Conservation (phyloP, 2,113 vertebrate genomes). For the Columba livia region DNA sequence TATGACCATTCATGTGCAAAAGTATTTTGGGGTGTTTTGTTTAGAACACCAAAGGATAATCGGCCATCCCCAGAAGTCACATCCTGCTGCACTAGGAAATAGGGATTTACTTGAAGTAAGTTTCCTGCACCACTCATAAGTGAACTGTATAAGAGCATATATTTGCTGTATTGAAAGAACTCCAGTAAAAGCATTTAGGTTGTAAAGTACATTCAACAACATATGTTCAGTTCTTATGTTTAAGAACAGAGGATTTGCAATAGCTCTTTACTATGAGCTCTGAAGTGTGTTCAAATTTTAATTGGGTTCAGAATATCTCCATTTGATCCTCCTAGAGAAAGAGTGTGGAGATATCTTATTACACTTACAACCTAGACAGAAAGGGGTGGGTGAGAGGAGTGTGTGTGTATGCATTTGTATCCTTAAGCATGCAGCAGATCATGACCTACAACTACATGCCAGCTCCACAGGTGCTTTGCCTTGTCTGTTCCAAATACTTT, state of each 20-base stretch:
- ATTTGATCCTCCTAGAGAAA: not conserved
- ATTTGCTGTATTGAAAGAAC: not conserved
- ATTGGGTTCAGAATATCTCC: not conserved
- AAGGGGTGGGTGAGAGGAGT: accelerated
- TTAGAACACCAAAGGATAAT: not conserved
- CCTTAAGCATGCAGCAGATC: not conserved
- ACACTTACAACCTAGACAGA: not conserved
- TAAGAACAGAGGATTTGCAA: not conserved
- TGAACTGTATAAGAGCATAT: not conserved
- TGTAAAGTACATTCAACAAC: not conserved
- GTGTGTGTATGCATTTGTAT: not conserved
- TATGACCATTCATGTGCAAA: not conserved
- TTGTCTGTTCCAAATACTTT: not conserved
- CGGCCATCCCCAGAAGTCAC: not conserved
- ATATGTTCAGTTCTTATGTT: not conserved
- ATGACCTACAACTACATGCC: not conserved
- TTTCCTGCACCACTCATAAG: not conserved
- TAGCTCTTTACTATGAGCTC: not conserved
- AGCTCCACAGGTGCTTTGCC: not conserved
- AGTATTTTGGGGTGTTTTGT: not conserved
- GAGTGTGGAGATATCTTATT: not conserved
- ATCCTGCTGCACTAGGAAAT: not conserved
- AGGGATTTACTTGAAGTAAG: not conserved
- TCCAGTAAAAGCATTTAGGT: not conserved
- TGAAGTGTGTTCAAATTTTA: not conserved